Percentiles rank a stretch among this genome's conserved stretches.
Conservation (phyloP, 92 coral and sea anemone species). For the Muricea muricata region DNA sequence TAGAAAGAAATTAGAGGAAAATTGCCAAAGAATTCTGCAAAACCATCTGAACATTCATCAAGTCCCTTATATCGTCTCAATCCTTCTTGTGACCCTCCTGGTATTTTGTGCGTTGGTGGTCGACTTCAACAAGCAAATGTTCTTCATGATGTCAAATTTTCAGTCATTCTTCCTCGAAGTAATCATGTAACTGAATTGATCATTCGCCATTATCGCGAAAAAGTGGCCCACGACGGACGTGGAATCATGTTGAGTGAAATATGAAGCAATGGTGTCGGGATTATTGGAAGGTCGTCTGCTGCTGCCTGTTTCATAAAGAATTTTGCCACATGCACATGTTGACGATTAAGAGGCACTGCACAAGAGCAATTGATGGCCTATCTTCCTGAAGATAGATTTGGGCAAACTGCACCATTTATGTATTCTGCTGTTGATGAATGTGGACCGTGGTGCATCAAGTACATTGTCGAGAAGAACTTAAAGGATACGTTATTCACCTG, state of each 20-base stretch:
- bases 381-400: neutral
- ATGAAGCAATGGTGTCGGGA: neutral
- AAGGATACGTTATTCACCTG: conserved; percentile 45
- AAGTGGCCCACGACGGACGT: neutral
- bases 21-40: neutral
- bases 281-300: neutral
- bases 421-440: conserved; percentile 27
- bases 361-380: conserved; percentile 4
- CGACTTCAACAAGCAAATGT: neutral
- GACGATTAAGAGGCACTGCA: neutral
- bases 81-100: neutral
- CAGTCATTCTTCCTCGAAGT: neutral
- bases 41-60: neutral
- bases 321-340: neutral
- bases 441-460: conserved; percentile 52
- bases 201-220: neutral
- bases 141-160: neutral
- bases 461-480: conserved; percentile 35
- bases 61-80: neutral
- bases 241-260: conserved; percentile 3
- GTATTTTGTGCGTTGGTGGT: conserved; percentile 24
- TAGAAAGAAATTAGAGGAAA: neutral
- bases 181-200: neutral
- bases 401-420: neutral
- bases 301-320: neutral